These are phyloP conservation scores for Gorsachius magnificus DNA, from an alignment of 2,797 vertebrate genomes.

Conservation along the genomic window DNA sequence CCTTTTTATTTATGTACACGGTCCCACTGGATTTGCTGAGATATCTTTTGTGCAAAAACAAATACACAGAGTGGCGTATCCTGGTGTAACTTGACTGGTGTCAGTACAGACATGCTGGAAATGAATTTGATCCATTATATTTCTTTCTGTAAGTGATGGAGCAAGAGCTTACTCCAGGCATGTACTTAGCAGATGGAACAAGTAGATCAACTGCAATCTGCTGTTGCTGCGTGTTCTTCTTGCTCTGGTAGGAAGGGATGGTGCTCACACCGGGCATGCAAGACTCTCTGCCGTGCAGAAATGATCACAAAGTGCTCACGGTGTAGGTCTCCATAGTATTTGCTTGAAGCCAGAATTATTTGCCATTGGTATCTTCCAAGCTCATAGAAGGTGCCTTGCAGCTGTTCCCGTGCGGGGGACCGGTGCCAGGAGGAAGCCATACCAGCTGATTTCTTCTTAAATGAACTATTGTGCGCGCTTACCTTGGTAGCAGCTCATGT, in stretches of 20 bases:
- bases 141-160: not conserved
- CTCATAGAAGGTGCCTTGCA: not conserved
- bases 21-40: not conserved
- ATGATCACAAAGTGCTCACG: rapidly evolving
- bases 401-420: not conserved
- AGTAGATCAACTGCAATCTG: rapidly evolving
- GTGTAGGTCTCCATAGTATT: not conserved
- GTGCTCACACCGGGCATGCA: not conserved
- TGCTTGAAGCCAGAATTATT: not conserved
- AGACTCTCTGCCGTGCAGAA: not conserved
- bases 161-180: not conserved
- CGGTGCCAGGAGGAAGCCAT: not conserved
- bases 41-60: not conserved
- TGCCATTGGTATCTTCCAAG: not conserved
- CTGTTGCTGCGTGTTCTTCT: rapidly evolving
- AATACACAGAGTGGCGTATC: not conserved
- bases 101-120: not conserved
- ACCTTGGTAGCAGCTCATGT: not conserved
- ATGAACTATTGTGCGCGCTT: not conserved
- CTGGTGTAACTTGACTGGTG: not conserved
- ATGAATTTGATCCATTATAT: not conserved
- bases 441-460: conserved; percentile 4
- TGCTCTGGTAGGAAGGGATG: not conserved
- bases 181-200: not conserved
- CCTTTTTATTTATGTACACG: not conserved